Evolutionary conservation across 2,113 vertebrate genomes (phyloP).

Genomic region (Alouatta palliata): DNA sequence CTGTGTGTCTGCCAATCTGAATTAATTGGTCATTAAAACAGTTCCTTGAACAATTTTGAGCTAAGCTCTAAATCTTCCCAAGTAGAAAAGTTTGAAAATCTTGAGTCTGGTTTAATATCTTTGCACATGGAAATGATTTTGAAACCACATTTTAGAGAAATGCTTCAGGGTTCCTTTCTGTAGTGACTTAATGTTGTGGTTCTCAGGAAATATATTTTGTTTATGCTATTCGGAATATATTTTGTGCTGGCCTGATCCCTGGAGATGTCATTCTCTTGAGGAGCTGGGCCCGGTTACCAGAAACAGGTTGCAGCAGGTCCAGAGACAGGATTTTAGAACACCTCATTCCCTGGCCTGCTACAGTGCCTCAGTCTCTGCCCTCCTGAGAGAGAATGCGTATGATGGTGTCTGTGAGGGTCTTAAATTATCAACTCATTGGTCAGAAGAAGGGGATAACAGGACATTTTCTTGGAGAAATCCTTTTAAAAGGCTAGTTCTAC

Average conservation of each 20-base stretch:
- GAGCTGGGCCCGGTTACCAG: slow-evolving; percentile 56
- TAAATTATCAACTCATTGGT: neutral
- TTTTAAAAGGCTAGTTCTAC: neutral
- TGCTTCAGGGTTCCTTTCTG: slow-evolving; percentile 33
- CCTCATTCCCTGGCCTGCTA: neutral
- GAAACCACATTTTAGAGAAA: slow-evolving; percentile 30
- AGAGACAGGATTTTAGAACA: slow-evolving; percentile 17
- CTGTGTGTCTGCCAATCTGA: slow-evolving; percentile 46
- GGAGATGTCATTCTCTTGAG: slow-evolving; percentile 45
- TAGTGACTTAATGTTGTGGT: slow-evolving; percentile 35
- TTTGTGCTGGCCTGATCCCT: neutral
- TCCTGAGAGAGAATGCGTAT: neutral
- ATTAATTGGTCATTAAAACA: slow-evolving; percentile 71
- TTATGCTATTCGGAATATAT: slow-evolving; percentile 38
- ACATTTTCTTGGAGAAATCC: neutral
- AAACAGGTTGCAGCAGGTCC: slow-evolving; percentile 39
- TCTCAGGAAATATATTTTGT: slow-evolving; percentile 40
- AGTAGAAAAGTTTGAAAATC: slow-evolving; percentile 28
- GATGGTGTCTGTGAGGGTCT: neutral
- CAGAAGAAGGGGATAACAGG: slow-evolving; percentile 8
- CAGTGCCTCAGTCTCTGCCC: neutral
- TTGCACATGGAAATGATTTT: neutral
- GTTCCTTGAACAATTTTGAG: slow-evolving; percentile 43
- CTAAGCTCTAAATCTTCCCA: neutral
- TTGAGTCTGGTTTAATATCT: neutral